Conservation (phyloP, 2,888 invertebrate genomes). For the Mycogona germanica region DNA sequence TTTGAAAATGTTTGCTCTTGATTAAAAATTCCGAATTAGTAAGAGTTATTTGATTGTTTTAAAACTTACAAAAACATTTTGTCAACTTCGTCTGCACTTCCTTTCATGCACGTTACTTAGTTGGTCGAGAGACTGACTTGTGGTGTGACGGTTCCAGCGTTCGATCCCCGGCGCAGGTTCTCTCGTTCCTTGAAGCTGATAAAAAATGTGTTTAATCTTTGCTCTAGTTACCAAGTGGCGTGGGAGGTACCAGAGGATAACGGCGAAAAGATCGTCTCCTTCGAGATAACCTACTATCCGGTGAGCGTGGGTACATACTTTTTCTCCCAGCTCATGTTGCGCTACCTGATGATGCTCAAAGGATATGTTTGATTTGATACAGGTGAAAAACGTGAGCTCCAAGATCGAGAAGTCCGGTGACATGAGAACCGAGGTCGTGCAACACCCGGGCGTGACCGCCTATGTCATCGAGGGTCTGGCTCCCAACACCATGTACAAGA, state of each 20-base stretch:
- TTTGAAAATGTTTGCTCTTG: too few relatives aligned
- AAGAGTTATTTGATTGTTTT: too few relatives aligned
- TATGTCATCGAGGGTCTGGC: constrained; percentile 47
- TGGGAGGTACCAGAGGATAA: constrained; percentile 82
- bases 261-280: constrained; percentile 74
- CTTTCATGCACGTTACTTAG: too few relatives aligned
- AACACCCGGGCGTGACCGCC: constrained; percentile 25
- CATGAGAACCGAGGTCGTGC: neutral
- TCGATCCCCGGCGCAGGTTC: too few relatives aligned
- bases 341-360: neutral
- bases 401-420: neutral
- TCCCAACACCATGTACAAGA: constrained; percentile 69
- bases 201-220: neutral
- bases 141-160: too few relatives aligned
- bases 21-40: too few relatives aligned
- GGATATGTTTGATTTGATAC: neutral
- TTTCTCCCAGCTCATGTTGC: neutral
- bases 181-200: neutral
- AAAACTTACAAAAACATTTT: too few relatives aligned
- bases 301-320: constrained; percentile 41
- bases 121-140: too few relatives aligned
- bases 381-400: neutral
- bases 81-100: too few relatives aligned
- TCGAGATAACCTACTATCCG: constrained; percentile 65
- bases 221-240: constrained; percentile 45